phyloP scores from a whole-genome alignment of 92 coral and sea anemone genomes.

The Umimayanthus chanpuru region DNA sequence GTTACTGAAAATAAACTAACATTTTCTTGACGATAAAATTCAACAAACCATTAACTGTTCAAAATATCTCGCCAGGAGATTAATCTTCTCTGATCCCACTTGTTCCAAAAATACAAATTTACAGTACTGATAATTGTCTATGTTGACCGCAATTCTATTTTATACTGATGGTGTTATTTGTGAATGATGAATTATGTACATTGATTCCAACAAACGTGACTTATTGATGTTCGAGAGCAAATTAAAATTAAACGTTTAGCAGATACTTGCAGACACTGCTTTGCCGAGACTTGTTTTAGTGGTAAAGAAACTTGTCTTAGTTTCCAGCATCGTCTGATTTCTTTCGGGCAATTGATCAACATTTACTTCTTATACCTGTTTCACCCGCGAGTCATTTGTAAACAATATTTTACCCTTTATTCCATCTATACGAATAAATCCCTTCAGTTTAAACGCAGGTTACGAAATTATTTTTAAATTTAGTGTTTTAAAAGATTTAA shows the following conservation, averaged over 20 bases:
- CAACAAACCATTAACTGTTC: too few relatives aligned
- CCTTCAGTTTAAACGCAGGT: not conserved
- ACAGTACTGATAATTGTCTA: not conserved
- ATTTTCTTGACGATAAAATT: too few relatives aligned
- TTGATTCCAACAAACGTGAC: too few relatives aligned
- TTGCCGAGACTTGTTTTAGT: not conserved
- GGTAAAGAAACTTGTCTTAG: not conserved
- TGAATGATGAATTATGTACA: not conserved
- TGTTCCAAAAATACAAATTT: too few relatives aligned
- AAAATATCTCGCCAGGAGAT: too few relatives aligned
- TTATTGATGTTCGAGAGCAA: not conserved
- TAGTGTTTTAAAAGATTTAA: not conserved
- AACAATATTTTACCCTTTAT: not conserved
- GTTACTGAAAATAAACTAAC: too few relatives aligned
- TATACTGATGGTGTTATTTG: not conserved
- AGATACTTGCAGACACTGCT: not conserved
- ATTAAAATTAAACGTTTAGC: not conserved
- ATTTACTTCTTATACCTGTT: not conserved
- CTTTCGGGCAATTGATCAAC: not conserved
- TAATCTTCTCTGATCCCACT: too few relatives aligned
- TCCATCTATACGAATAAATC: not conserved
- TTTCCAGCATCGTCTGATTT: not conserved
- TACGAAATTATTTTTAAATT: not conserved
- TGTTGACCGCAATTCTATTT: not conserved
- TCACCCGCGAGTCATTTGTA: conserved; percentile 24